Base-by-base conservation (phyloP, 2,888 invertebrate species). In the Caprella mutica region DNA sequence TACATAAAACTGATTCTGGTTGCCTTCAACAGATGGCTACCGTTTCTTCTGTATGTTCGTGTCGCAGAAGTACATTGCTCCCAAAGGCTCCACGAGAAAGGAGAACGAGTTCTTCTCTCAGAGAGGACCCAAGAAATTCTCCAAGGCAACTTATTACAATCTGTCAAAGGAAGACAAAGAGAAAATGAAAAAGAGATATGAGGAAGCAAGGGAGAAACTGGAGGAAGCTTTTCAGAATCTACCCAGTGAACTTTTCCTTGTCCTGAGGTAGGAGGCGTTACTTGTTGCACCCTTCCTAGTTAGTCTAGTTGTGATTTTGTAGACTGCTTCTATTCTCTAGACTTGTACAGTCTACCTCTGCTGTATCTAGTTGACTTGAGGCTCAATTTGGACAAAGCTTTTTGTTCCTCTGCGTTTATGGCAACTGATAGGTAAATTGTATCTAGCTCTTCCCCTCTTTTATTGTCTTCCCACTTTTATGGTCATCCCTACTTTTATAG, bases 31-130 rank as follows among this genome's bases (percentile, higher is more conserved):
- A 69, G 69, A 69, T 61, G 70, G 72, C 56, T 72, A 71, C 61
- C 69, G 71, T 17, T 67, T 72, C 55, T 72, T 73, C 65, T 71
- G 70, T 65, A 71, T 71, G 59, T 69, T 70, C 38, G 61, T 72
- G 39, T 66, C 69, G 5, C 71, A 71, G 63, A 68, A 69, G 39
- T 72, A 69, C 65, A 68, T 71, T 43, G 66, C 66, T 24, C 65
- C 66, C 21, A 55, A 50, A 33, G 59, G 55, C 14, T 59, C 56
- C 52, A 42, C 52, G 51, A 59, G 55, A 26, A 39, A 24, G 8
- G 62, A 64, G 44, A 68, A 68, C 52, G 65, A 66, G 42, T 67
- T 69, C 55, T 65, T 67, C 54, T 64, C 60, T 56, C 58, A 55
- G 19, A 57, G 56, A 12, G 68, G 68, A 6, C 67, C 67, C 29